phyloP scores from a whole-genome alignment of 2,797 vertebrate species.

The Nyctalus aviator region DNA sequence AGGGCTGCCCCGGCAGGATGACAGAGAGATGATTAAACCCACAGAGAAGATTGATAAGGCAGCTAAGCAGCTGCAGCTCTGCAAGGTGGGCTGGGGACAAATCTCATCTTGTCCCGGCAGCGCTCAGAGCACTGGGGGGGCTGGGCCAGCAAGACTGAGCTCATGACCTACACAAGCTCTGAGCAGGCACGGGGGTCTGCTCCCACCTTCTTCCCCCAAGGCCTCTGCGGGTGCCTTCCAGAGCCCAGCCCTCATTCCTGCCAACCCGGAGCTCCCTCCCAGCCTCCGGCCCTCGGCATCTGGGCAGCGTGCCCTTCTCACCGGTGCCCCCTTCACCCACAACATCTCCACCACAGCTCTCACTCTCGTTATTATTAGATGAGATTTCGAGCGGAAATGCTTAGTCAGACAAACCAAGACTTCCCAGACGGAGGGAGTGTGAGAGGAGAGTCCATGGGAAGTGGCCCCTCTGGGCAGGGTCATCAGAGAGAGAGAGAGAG shows the following conservation, averaged over 20 bases:
- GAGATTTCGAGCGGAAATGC: constrained; percentile 82
- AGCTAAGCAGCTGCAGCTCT: constrained; percentile 80
- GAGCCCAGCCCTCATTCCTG: neutral
- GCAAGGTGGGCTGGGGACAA: constrained; percentile 81
- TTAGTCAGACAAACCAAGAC: constrained; percentile 81
- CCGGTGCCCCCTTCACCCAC: constrained; percentile 68
- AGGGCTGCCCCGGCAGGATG: constrained; percentile 81
- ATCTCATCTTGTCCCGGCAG: constrained; percentile 79
- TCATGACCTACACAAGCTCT: constrained; percentile 57
- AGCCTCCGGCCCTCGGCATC: neutral
- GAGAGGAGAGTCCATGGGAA: constrained; percentile 45
- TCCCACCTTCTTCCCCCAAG: constrained; percentile 21
- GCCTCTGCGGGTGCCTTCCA: neutral
- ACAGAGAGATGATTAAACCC: constrained; percentile 84
- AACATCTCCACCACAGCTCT: constrained; percentile 65
- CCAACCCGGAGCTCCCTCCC: neutral
- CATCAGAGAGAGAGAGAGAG: neutral
- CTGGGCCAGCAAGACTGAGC: constrained; percentile 70
- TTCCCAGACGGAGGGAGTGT: constrained; percentile 58
- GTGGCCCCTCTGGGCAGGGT: neutral
- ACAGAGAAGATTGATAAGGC: constrained; percentile 83
- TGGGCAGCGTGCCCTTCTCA: constrained; percentile 53
- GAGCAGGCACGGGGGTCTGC: neutral
- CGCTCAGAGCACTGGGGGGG: constrained; percentile 66
- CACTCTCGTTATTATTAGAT: constrained; percentile 83